Conservation (phyloP, 1,140 invertebrate genomes). For the Yoshiicerus persimilis region DNA sequence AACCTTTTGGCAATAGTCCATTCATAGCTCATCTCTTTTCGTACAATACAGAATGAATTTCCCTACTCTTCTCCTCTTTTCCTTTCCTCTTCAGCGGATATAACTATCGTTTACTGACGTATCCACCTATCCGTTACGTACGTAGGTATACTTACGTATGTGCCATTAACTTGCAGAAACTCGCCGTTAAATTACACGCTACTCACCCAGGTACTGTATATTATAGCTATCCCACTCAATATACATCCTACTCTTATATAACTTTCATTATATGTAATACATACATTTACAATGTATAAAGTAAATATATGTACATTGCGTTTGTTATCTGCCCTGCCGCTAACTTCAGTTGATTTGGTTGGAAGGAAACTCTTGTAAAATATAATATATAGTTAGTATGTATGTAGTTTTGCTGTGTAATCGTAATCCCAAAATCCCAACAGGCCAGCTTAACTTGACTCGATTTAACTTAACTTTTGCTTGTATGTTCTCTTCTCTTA, state of each 20-base stretch:
- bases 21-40: conserved; percentile 43
- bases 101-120: not conserved
- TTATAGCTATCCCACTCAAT: not conserved
- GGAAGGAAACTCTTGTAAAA: not conserved
- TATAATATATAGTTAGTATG: not conserved
- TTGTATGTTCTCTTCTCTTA: not conserved
- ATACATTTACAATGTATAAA: not conserved
- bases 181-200: not conserved
- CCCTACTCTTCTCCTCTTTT: not conserved
- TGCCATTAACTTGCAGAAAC: not conserved
- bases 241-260: too few species aligned
- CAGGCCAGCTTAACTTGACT: not conserved
- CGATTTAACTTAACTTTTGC: not conserved
- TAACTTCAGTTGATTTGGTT: not conserved
- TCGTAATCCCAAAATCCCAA: not conserved
- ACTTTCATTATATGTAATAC: too few species aligned
- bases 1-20: conserved; percentile 49
- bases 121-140: not conserved
- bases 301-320: not conserved
- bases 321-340: not conserved
- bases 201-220: not conserved
- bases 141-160: not conserved
- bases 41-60: conserved; percentile 7
- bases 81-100: not conserved
- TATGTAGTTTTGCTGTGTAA: not conserved